phyloP scores from a whole-genome alignment of 1,140 invertebrate species.

The Mesaphorura yosii region DNA sequence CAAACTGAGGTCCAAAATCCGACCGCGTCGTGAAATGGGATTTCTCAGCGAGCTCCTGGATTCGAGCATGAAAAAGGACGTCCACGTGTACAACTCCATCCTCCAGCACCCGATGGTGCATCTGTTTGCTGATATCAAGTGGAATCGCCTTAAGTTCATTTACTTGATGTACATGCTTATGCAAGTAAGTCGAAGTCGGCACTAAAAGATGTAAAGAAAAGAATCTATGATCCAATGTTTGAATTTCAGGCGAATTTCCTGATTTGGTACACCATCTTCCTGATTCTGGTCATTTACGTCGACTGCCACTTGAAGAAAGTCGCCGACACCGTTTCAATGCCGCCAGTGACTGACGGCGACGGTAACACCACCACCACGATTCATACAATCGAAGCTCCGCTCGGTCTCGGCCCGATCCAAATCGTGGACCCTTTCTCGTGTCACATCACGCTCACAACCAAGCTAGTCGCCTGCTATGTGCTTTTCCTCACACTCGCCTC shows the following conservation, averaged over 20 bases:
- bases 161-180: conserved; percentile 13
- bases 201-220: neutral
- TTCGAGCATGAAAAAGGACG: neutral
- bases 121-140: conserved; percentile 24
- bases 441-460: conserved; percentile 4
- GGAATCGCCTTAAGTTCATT: conserved; percentile 16
- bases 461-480: conserved; percentile 4
- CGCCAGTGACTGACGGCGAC: too few relatives aligned
- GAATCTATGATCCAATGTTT: neutral
- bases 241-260: conserved; percentile 9
- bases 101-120: conserved; percentile 22
- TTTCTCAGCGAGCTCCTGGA: conserved; percentile 16
- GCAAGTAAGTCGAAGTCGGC: conserved; percentile 7
- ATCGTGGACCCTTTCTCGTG: too few relatives aligned
- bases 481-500: neutral
- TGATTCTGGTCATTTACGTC: conserved; percentile 13
- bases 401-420: too few relatives aligned
- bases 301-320: conserved; percentile 25
- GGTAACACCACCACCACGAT: neutral
- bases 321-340: neutral
- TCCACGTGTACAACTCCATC: conserved; percentile 5
- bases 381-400: neutral
- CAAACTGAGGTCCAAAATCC: neutral
- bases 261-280: conserved; percentile 7
- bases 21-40: conserved; percentile 21